Evolutionary conservation across 2,113 vertebrate species (phyloP), one percentile per base, ranked within the genome.

Genomic region (Pseudorectes ferrugineus): DNA sequence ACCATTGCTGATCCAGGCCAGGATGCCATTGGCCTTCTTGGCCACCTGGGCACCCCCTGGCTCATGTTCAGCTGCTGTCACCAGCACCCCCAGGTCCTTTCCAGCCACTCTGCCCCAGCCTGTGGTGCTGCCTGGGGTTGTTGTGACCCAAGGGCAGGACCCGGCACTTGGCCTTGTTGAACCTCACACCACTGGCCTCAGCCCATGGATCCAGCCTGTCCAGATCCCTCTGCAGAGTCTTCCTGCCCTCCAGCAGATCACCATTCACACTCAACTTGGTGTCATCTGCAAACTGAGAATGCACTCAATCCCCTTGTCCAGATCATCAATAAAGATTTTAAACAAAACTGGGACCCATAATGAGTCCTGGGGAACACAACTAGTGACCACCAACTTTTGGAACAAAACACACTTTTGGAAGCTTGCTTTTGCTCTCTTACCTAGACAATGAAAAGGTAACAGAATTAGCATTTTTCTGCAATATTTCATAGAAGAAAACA

Each of bases 251-350:
- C 66, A 49, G 31, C 49, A 28, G 9, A 65, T 11, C 49, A 49
- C 28, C 35, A 29, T 5, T 42, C 5, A 5, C 1, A 2, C 9
- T 3, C 12, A 80, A 0, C 0, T 6, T 3, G 1, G 9, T 5
- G 12, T 29, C 11, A 38, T 21, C 36, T 45, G 8, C 15, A 36
- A 73, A 38, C 7, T 14, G 26, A 74, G 29, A 29, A 51, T 35
- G 17, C 21, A 75, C n/a, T 48, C 28, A 1, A 61, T 26, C 19
- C 14, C 21, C 25, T 11, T n/a, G 10, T 42, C 10, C 5, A 9
- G 14, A 29, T 9, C 10, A 42, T 8, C 24, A 74, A 18, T 31
- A 46, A 59, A 67, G 33, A 35, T 12, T 46, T 7, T 67, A 59
- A 40, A 82, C 25, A 67, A 51, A 66, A 67, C 23, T 40, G 29